Evolutionary conservation across 2,797 vertebrate species (phyloP).

Genomic region (Gymnocypris eckloni): DNA sequence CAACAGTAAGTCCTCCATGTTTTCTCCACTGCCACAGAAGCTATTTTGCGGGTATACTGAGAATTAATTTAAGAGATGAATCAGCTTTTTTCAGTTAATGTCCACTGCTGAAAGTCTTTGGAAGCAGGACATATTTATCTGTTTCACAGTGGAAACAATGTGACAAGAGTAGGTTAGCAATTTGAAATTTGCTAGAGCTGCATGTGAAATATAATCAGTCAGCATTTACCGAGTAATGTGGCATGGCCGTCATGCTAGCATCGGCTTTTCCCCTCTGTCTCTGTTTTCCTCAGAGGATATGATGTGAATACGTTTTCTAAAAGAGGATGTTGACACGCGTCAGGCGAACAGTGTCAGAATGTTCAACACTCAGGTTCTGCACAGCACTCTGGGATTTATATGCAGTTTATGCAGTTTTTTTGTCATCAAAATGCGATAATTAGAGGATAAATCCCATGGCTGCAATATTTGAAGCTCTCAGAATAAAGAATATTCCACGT

Average conservation of each 20-base stretch:
- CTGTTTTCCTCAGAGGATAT: slow-evolving; percentile 59
- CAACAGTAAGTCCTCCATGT: not conserved
- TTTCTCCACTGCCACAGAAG: not conserved
- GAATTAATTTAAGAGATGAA: slow-evolving; percentile 35
- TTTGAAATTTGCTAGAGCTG: slow-evolving; percentile 67
- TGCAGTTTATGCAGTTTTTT: slow-evolving; percentile 51
- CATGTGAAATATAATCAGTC: slow-evolving; percentile 75
- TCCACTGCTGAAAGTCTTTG: slow-evolving; percentile 38
- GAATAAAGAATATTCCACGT: slow-evolving; percentile 50
- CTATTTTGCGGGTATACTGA: slow-evolving; percentile 27
- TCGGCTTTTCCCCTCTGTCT: slow-evolving; percentile 49
- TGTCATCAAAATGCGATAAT: slow-evolving; percentile 46
- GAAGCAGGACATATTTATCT: slow-evolving; percentile 64
- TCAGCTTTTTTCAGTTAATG: slow-evolving; percentile 42
- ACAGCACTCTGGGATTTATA: slow-evolving; percentile 49
- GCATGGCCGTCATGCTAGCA: slow-evolving; percentile 65
- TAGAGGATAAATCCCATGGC: slow-evolving; percentile 41
- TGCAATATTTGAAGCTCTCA: slow-evolving; percentile 38
- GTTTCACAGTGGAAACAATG: slow-evolving; percentile 67
- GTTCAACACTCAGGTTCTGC: slow-evolving; percentile 41
- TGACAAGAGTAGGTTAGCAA: slow-evolving; percentile 71
- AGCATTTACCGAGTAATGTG: slow-evolving; percentile 71
- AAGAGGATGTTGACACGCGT: slow-evolving; percentile 64
- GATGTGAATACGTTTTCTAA: slow-evolving; percentile 67
- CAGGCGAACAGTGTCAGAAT: slow-evolving; percentile 60